These are phyloP conservation scores for Porites lutea DNA, from an alignment of 64 coral and sea anemone species.

Conservation along the genomic window DNA sequence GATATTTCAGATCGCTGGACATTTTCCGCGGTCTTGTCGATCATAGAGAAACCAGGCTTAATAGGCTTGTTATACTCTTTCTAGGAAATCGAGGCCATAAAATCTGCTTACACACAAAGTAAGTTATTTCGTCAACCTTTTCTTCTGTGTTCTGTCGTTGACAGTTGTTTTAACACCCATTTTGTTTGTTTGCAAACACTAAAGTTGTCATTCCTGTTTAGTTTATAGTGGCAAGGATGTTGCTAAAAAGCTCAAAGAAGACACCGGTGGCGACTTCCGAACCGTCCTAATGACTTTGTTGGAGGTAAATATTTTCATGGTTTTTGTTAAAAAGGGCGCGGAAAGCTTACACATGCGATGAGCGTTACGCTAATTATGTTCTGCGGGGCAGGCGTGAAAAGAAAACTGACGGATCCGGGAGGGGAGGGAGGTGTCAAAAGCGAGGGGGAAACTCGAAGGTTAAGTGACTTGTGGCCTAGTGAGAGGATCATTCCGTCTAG, in stretches of 20 bases:
- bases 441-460: too few relatives aligned
- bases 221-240: conserved; percentile 62
- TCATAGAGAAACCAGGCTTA: neutral
- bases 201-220: neutral
- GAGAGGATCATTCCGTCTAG: too few relatives aligned
- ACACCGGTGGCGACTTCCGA: conserved; percentile 52
- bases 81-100: conserved; percentile 50
- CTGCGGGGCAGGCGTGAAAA: too few relatives aligned
- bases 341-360: too few relatives aligned
- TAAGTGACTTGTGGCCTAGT: too few relatives aligned
- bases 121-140: neutral
- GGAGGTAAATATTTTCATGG: neutral
- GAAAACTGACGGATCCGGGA: too few relatives aligned
- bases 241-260: conserved; percentile 55
- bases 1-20: too few relatives aligned
- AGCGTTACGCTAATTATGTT: too few relatives aligned
- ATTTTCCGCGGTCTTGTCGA: neutral
- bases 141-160: neutral
- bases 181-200: neutral
- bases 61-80: conserved; percentile 7
- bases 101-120: conserved; percentile 17
- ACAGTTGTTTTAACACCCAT: neutral
- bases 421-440: too few relatives aligned
- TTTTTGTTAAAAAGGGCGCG: too few relatives aligned
- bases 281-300: conserved; percentile 13